Base-by-base conservation (phyloP, 2,888 invertebrate species). In the Amphipyra berbera region DNA sequence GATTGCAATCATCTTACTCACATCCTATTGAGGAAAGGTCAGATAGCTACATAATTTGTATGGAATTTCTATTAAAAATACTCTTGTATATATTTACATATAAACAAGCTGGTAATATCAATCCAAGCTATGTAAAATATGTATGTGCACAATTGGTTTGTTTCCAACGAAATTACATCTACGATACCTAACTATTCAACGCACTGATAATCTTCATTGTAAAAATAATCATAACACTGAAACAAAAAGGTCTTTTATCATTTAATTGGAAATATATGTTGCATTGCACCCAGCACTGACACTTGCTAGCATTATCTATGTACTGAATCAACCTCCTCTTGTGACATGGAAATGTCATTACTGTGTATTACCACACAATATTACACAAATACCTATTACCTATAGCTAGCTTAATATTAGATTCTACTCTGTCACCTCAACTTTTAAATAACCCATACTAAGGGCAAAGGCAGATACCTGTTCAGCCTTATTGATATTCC, bases 241-340 rank as follows among this genome's bases (percentile, higher is more conserved):
- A 47, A 8, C 15, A 44, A 59, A 54, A 48, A 54, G 48, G 30
- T 69, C 66, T 73, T 73, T 78, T 73, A 80, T 78, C 68, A 67
- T 69, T 66, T 55, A 73, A 64, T 62, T 65, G 59, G 52, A 7
- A 53, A 61, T 62, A 33, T 58, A 62, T 68, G 70, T 76, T 5
- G 61, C 61, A 62, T 71, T 60, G 71, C 75, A 79, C 76, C 61
- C 44, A 46, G 67, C 79, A 79, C 77, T 15, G 44, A 33, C 68
- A 67, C 68, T 21, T 38, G 56, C 61, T 68, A 53, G 0, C 12
- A 33, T 55, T 62, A 54, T 69, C n/a, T 69, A 10, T 63, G 48
- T 65, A n/a, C 3, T 40, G 21, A 44, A 47, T 15, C 30, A 41
- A 42, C 30, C 7, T 33, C 45, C 30, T 41, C 10, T 33, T 33